Percentiles rank a stretch among this genome's conserved stretches.
phyloP scores from a whole-genome alignment of 2,797 vertebrate genomes.

The Pelodytes ibericus region DNA sequence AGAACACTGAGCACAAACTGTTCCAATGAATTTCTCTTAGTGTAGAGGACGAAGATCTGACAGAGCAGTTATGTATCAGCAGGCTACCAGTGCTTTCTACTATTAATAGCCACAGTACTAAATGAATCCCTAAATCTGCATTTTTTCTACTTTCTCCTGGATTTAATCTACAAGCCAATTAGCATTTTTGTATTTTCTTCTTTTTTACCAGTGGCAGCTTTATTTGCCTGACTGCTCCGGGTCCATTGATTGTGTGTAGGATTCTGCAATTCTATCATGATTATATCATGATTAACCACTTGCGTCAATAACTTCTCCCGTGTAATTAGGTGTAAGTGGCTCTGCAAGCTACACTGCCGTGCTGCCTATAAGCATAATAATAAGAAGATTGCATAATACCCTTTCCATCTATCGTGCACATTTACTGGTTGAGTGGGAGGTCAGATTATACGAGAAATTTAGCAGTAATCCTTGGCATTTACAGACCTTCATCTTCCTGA shows the following conservation, averaged over 20 bases:
- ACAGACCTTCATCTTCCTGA: not conserved
- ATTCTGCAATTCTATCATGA: not conserved
- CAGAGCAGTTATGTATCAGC: not conserved
- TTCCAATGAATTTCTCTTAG: not conserved
- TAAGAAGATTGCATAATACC: not conserved
- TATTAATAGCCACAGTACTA: conserved; percentile 9
- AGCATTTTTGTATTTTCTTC: not conserved
- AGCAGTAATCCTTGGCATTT: not conserved
- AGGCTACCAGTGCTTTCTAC: not conserved
- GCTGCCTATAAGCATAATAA: conserved; percentile 5
- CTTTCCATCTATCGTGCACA: not conserved
- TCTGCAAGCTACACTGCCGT: not conserved
- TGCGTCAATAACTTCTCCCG: not conserved
- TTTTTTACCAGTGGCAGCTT: not conserved
- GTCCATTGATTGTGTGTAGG: not conserved
- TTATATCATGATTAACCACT: not conserved
- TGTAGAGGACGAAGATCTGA: too few relatives aligned
- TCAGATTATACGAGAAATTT: not conserved
- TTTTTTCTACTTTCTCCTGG: not conserved
- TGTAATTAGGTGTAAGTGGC: not conserved
- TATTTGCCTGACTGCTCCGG: not conserved
- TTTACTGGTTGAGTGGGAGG: conserved; percentile 4
- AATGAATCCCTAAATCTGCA: not conserved
- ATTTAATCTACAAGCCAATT: conserved; percentile 16
- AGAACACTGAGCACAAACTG: not conserved